A percentile compares a stretch with the other conserved stretches of the same genome.
Evolutionary conservation across 2,888 invertebrate genomes (phyloP).

Genomic region (Archips crataeganus): DNA sequence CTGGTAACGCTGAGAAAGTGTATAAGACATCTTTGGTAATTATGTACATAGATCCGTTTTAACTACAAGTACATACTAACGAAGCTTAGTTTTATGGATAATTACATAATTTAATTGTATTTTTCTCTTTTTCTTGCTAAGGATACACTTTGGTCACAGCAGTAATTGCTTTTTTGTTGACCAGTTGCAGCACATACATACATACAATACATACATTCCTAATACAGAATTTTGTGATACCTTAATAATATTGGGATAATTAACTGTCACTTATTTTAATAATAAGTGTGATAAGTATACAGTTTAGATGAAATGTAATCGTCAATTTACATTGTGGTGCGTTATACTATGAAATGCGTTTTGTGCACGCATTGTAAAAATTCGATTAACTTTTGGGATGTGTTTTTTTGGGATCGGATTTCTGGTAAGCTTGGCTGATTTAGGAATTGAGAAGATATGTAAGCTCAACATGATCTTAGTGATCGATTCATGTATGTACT

Average conservation of each 20-base stretch:
- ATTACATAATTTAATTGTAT: neutral
- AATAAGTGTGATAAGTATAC: conserved; percentile 33
- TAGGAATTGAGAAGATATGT: conserved; percentile 83
- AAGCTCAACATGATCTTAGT: conserved; percentile 79
- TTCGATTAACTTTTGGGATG: conserved; percentile 57
- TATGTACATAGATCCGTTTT: neutral
- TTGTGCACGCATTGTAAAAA: conserved; percentile 61
- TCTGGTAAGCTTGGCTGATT: conserved; percentile 75
- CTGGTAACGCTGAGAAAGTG: too few species aligned
- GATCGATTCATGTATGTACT: conserved; percentile 70
- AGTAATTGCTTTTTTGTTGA: conserved; percentile 3
- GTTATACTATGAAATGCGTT: conserved; percentile 47
- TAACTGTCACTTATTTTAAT: conserved; percentile 28
- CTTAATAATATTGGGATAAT: conserved; percentile 23
- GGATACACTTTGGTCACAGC: neutral
- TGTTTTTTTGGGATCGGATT: conserved; percentile 56
- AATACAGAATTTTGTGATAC: conserved; percentile 35
- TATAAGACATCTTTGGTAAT: neutral
- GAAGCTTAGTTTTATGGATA: neutral
- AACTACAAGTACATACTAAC: neutral
- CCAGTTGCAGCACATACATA: conserved; percentile 2
- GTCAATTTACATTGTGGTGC: conserved; percentile 48
- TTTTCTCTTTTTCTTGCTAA: neutral
- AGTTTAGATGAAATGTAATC: conserved; percentile 42
- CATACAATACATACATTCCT: conserved; percentile 16